Conservation (phyloP, 2,888 invertebrate genomes). For the Zaprionus obscuricornis region DNA sequence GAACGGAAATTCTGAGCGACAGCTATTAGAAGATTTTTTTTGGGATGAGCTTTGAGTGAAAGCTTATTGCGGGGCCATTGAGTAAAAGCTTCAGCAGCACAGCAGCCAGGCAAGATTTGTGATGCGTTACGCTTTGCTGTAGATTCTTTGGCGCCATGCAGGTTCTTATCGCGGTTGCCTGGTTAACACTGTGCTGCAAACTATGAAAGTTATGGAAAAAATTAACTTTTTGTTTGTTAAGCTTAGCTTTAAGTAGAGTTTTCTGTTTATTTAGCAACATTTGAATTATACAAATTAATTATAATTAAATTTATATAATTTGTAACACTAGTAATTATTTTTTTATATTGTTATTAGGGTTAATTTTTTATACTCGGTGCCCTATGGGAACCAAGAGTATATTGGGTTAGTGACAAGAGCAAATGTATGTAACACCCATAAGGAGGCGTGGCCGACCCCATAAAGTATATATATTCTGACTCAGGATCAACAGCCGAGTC, state of each 20-base stretch:
- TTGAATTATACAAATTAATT: too few species aligned
- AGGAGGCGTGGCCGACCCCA: too few species aligned
- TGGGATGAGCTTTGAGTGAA: constrained; percentile 47
- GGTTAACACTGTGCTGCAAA: constrained; percentile 11
- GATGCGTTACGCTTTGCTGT: constrained; percentile 8
- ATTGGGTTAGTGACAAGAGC: too few species aligned
- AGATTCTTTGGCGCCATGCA: constrained; percentile 40
- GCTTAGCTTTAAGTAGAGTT: background rate
- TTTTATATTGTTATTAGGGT: too few species aligned
- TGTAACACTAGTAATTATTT: too few species aligned
- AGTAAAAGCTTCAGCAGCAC: constrained; percentile 50
- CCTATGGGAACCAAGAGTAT: too few species aligned
- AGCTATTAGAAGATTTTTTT: constrained; percentile 36
- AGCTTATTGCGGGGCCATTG: constrained; percentile 52
- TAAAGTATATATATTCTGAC: too few species aligned
- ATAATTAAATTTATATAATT: too few species aligned
- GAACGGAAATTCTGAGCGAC: constrained; percentile 57
- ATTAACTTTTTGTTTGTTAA: background rate
- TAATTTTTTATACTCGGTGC: too few species aligned
- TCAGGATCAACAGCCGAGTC: too few species aligned
- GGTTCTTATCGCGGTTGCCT: constrained; percentile 6
- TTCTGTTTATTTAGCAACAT: background rate
- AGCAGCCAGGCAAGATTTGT: constrained; percentile 53
- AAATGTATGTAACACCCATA: too few species aligned
- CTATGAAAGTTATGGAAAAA: constrained; percentile 3